Evolutionary conservation across 2,888 invertebrate genomes (phyloP).

Genomic region (Diogma glabrata): DNA sequence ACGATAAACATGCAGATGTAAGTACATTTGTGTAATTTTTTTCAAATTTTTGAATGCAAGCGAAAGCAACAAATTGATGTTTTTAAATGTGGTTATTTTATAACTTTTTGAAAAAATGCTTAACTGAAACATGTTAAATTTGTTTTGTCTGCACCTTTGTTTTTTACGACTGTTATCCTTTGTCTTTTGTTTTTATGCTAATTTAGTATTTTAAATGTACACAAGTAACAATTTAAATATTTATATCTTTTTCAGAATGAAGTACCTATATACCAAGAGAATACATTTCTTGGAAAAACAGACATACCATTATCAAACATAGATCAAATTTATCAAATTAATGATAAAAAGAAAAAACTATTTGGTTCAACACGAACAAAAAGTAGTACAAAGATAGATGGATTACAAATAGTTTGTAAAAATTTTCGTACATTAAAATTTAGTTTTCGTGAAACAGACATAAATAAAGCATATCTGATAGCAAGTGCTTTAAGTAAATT

Average conservation of each 20-base stretch:
- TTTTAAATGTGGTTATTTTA: no score
- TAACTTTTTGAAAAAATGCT: no score
- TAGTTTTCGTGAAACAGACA: conserved; percentile 72
- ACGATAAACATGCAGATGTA: conserved; percentile 33
- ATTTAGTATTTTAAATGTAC: no score
- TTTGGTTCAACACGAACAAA: conserved; percentile 30
- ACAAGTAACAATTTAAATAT: no score
- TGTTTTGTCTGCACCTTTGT: no score
- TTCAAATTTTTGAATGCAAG: no score
- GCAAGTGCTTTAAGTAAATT: conserved; percentile 75
- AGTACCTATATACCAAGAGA: conserved; percentile 28
- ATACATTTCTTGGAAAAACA: conserved; percentile 30
- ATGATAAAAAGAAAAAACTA: conserved; percentile 29
- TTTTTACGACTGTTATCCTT: no score
- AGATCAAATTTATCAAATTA: conserved; percentile 33
- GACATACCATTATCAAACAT: conserved; percentile 36
- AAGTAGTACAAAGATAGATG: conserved; percentile 32
- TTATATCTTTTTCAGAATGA: conserved; percentile 18
- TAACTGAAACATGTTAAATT: no score
- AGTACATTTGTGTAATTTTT: neutral
- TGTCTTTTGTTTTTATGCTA: no score
- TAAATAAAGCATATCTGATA: conserved; percentile 67
- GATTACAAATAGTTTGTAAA: conserved; percentile 38
- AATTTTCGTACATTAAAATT: conserved; percentile 81
- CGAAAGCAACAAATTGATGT: no score